A percentile compares a stretch with the other conserved stretches of the same genome.
These are phyloP conservation scores for Matsumyia berberina DNA, from an alignment of 2,888 invertebrate genomes.

Conservation along the genomic window DNA sequence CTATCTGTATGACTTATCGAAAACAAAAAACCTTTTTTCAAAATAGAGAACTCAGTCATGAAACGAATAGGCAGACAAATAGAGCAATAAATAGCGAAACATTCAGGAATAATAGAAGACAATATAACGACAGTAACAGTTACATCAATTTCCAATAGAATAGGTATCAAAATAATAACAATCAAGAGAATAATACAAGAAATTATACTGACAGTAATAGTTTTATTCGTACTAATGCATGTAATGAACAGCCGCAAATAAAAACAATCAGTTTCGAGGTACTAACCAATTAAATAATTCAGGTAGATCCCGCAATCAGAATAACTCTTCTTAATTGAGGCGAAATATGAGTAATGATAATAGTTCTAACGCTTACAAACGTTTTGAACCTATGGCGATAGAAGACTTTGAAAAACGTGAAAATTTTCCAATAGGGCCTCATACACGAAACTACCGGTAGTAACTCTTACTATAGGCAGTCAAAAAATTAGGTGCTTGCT, in stretches of 20 bases:
- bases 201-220: not conserved
- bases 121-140: not conserved
- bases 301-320: not conserved
- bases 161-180: not conserved
- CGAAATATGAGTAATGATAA: conserved; percentile 2
- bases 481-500: conserved; percentile 8
- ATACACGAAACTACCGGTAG: conserved; percentile 5
- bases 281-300: not conserved
- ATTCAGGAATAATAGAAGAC: not conserved
- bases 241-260: not conserved
- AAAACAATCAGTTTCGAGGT: not conserved
- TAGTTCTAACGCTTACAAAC: not conserved
- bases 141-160: not conserved
- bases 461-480: conserved; percentile 5
- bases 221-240: not conserved
- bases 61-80: not conserved
- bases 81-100: not conserved
- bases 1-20: not conserved
- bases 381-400: conserved; percentile 11
- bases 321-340: not conserved
- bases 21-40: not conserved
- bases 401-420: not conserved
- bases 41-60: not conserved
- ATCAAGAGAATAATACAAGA: not conserved
- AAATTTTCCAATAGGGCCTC: conserved; percentile 10